Base-by-base conservation (phyloP, 2,888 invertebrate species). In the Mythimna ferrago region DNA sequence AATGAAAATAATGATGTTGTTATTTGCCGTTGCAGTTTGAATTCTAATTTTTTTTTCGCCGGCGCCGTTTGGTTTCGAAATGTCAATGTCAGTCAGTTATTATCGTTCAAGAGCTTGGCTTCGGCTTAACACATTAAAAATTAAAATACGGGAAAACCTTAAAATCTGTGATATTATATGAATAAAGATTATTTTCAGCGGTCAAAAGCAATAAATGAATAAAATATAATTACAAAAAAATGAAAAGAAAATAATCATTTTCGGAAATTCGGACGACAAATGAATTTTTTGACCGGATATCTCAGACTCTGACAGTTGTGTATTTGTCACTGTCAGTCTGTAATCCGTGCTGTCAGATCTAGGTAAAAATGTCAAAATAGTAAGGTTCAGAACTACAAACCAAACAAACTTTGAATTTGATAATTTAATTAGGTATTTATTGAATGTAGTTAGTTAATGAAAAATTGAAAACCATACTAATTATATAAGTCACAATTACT, bases 21-120 rank as follows among this genome's bases (percentile, higher is more conserved):
- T 89, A 83, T 75, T 88, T 86, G 87, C 94, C 95, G 95, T 95
- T 95, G 93, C 85, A 89, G 89, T 95, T 95, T 93, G 85, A 94
- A 95, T 89, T 90, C 63, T 41, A 80, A 74, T 81, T 88, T 89
- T 89, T 89, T 88, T 83, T 83, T 80, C 81, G 67, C 14, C 0
- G 32, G 21, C 61, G 82, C 79, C 74, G 76, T 79, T 44, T 79
- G 48, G 38, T 63, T 66, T 61, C 32, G 26, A 70, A 78, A 72
- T 66, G 83, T 83, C 76, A 81, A 26, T 69, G 68, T 83, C 70
- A 76, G 10, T 21, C 51, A n/a, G 54, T 41, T 71, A 16, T 54
- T 54, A 2, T 1, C 6, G 6, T 11, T 9, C 41, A 41, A 68
- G 26, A 7, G 38, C 11, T n/a, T 7, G 70, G 70, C 74, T 44